A percentile compares a stretch with the other conserved stretches of the same genome.
These are phyloP conservation scores for Geophilus truncorum DNA, from an alignment of 2,888 invertebrate species.

Conservation along the genomic window DNA sequence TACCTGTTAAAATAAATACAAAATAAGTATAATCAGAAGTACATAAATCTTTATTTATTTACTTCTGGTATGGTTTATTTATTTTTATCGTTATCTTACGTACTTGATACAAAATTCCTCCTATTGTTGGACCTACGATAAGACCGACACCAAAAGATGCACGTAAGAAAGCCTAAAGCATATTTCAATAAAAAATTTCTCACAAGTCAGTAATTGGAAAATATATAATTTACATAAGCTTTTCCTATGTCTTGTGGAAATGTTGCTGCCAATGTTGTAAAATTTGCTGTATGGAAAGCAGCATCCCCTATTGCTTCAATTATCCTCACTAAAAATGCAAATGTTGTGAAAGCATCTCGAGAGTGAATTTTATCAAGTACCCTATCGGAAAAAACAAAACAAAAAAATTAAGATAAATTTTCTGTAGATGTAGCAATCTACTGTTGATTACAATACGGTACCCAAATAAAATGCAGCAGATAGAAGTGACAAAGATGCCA, in stretches of 20 bases:
- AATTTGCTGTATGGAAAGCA: constrained; percentile 50
- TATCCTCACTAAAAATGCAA: constrained; percentile 65
- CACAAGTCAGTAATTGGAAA: neutral
- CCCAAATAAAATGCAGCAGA: constrained; percentile 78
- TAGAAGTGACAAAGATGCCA: constrained; percentile 75
- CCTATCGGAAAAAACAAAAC: neutral
- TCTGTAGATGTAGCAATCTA: too few relatives aligned
- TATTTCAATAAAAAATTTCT: neutral
- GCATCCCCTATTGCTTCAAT: constrained; percentile 52
- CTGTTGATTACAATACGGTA: constrained; percentile 49
- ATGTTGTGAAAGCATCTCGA: constrained; percentile 61
- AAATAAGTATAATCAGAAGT: neutral
- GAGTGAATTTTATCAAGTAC: constrained; percentile 36
- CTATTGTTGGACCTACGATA: constrained; percentile 84
- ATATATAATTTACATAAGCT: constrained; percentile 44
- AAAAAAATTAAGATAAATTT: constrained; percentile 16
- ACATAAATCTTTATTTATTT: neutral
- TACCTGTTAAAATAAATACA: too few relatives aligned
- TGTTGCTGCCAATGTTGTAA: constrained; percentile 51
- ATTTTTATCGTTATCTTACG: constrained; percentile 31
- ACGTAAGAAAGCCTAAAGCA: neutral
- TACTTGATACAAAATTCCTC: constrained; percentile 72
- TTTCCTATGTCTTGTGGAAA: constrained; percentile 45
- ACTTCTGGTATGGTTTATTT: neutral
- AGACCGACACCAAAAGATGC: constrained; percentile 68